These are phyloP conservation scores for Halotydeus destructor DNA, from an alignment of 1,140 invertebrate species.

Conservation along the genomic window DNA sequence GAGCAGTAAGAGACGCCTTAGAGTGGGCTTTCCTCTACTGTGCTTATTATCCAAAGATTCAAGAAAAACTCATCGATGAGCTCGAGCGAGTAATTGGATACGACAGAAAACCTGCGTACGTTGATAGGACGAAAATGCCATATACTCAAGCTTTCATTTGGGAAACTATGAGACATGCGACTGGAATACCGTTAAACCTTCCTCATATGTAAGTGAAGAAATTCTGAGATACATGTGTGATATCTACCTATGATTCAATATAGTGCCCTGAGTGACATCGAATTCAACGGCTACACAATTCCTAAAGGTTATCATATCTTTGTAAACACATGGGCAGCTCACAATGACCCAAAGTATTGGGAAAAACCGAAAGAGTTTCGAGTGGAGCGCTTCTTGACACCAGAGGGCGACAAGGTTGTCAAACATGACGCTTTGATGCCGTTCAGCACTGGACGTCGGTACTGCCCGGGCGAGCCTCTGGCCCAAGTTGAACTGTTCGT, in stretches of 20 bases:
- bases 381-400: slow-evolving; percentile 37
- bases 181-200: slow-evolving; percentile 18
- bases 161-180: slow-evolving; percentile 20
- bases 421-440: slow-evolving; percentile 19
- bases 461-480: slow-evolving; percentile 62
- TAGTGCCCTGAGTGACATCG: slow-evolving; percentile 2
- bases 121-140: slow-evolving; percentile 17
- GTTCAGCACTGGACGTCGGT: slow-evolving; percentile 25
- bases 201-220: slow-evolving; percentile 11
- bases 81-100: slow-evolving; percentile 21
- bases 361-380: slow-evolving; percentile 42
- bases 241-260: slow-evolving; percentile 3
- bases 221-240: background rate
- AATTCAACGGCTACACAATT: slow-evolving; percentile 12
- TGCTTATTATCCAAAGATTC: slow-evolving; percentile 23
- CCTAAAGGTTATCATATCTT: slow-evolving; percentile 29
- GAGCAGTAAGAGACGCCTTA: slow-evolving; percentile 23
- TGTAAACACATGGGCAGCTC: slow-evolving; percentile 39
- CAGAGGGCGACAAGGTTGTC: slow-evolving; percentile 18
- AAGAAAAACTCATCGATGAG: too few relatives aligned
- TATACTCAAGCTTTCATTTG: slow-evolving; percentile 20
- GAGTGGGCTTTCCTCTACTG: slow-evolving; percentile 23
- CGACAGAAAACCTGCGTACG: slow-evolving; percentile 16
- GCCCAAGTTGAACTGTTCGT: slow-evolving; percentile 65
- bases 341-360: slow-evolving; percentile 42